phyloP scores from a whole-genome alignment of 2,113 vertebrate species.

The Urocolius indicus region DNA sequence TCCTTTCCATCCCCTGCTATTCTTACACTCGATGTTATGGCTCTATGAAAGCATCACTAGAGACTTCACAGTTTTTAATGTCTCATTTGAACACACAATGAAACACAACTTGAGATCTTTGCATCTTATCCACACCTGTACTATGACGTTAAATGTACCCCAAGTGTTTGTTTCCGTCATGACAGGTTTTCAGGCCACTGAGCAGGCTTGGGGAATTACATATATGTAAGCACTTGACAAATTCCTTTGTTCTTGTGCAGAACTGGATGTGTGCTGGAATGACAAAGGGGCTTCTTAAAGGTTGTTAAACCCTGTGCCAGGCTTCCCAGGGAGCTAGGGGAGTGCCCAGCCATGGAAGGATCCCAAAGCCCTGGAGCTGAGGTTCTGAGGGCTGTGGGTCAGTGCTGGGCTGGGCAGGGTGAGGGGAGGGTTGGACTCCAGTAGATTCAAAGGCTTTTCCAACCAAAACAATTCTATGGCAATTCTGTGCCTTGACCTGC shows the following conservation, averaged over 20 bases:
- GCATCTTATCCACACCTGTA: accelerated
- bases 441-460: too few relatives aligned
- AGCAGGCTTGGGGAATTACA: not conserved
- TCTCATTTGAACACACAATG: not conserved
- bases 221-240: not conserved
- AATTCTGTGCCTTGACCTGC: constrained; percentile 28
- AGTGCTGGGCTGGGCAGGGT: too few relatives aligned
- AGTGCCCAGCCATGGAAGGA: too few relatives aligned
- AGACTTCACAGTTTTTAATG: not conserved
- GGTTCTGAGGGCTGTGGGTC: too few relatives aligned
- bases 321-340: too few relatives aligned
- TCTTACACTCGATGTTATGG: too few relatives aligned
- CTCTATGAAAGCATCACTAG: not conserved
- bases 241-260: not conserved
- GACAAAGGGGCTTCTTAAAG: too few relatives aligned
- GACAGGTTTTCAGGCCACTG: not conserved
- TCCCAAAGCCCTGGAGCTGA: too few relatives aligned
- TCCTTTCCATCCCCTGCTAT: too few relatives aligned
- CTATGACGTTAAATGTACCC: not conserved
- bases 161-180: not conserved
- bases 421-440: too few relatives aligned
- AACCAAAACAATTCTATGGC: too few relatives aligned
- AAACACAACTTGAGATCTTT: not conserved
- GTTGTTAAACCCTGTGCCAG: too few relatives aligned
- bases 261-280: not conserved